Evolutionary conservation across 2,113 vertebrate genomes (phyloP).

Genomic region (Coptodon rendalli): DNA sequence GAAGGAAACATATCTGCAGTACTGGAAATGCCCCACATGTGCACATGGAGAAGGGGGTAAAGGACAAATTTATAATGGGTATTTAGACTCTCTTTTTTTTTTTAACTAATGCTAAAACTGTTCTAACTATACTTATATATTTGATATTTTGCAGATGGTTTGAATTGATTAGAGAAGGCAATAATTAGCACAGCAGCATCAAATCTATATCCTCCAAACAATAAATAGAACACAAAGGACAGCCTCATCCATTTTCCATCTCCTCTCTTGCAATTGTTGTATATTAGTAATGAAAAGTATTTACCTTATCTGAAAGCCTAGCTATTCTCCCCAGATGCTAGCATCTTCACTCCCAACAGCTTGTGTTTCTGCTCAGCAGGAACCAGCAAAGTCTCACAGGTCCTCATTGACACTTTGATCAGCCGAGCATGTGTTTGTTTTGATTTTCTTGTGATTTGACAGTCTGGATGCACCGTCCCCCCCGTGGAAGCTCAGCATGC

Average conservation of each 20-base stretch:
- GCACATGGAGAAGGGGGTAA: background rate
- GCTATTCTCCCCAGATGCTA: conserved; percentile 3
- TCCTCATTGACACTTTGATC: conserved; percentile 45
- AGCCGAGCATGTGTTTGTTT: conserved; percentile 30
- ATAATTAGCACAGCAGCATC: background rate
- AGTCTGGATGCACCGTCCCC: background rate
- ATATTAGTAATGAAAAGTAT: background rate
- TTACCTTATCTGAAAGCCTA: background rate
- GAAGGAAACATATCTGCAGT: background rate
- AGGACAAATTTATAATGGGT: background rate
- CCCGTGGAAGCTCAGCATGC: background rate
- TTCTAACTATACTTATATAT: background rate
- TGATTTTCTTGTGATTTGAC: conserved; percentile 55
- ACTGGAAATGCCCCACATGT: background rate
- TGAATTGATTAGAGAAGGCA: background rate
- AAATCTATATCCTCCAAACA: background rate
- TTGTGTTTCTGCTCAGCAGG: conserved; percentile 20
- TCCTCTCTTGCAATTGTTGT: background rate
- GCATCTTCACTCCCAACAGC: background rate
- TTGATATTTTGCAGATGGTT: background rate
- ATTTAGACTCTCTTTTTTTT: background rate
- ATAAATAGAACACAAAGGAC: background rate
- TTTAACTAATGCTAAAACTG: background rate
- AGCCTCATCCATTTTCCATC: background rate
- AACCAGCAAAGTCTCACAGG: background rate